A percentile compares a stretch with the other conserved stretches of the same genome.
These are phyloP conservation scores for Diaphora mendica DNA, from an alignment of 2,888 invertebrate genomes.

Conservation along the genomic window DNA sequence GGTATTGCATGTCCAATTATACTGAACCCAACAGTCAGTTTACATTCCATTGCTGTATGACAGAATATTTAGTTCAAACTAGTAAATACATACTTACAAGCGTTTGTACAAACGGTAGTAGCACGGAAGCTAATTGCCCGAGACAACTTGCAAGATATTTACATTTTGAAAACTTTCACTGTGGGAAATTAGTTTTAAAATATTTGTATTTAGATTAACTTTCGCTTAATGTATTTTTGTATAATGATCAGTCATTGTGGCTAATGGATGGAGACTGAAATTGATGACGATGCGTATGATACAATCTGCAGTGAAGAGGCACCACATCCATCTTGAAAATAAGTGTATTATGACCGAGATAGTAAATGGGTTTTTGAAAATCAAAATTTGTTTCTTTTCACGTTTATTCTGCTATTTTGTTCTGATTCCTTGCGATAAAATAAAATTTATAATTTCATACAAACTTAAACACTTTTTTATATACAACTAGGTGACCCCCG, in stretches of 20 bases:
- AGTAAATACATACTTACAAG: neutral
- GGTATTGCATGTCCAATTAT: neutral
- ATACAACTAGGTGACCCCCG: too few relatives aligned
- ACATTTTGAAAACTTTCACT: constrained; percentile 16
- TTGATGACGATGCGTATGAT: constrained; percentile 50
- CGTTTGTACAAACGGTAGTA: neutral
- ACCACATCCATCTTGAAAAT: constrained; percentile 45
- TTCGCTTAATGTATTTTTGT: constrained; percentile 37
- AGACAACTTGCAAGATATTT: neutral
- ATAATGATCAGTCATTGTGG: constrained; percentile 34
- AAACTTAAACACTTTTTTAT: too few relatives aligned
- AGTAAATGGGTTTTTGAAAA: constrained; percentile 45
- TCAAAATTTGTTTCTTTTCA: constrained; percentile 20
- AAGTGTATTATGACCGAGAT: constrained; percentile 59
- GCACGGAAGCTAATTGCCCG: constrained; percentile 1
- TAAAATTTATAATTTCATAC: too few relatives aligned
- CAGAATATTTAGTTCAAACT: neutral
- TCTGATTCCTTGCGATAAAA: neutral
- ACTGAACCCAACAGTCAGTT: neutral
- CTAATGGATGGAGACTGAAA: constrained; percentile 45
- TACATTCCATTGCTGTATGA: neutral
- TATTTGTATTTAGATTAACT: constrained; percentile 22
- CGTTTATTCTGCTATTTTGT: neutral
- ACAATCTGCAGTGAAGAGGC: constrained; percentile 33
- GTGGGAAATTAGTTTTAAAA: constrained; percentile 14